Conservation (phyloP, 2,888 invertebrate genomes). For the Linhomoeus sp. region DNA sequence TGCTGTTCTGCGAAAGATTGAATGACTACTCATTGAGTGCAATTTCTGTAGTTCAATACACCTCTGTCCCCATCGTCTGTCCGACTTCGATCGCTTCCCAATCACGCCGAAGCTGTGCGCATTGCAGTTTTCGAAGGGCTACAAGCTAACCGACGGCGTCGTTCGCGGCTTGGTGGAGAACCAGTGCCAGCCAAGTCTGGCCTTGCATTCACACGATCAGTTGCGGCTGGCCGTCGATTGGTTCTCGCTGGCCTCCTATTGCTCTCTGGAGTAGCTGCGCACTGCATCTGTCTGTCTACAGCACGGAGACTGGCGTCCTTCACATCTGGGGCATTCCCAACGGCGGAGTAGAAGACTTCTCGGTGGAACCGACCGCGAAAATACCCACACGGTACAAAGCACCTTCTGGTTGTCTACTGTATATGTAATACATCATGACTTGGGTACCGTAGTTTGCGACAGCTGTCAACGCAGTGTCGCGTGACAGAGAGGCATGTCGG, state of each 20-base stretch:
- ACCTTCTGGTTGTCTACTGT: no score
- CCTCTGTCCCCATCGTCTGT: no score
- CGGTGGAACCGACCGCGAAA: not conserved
- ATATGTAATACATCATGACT: no score
- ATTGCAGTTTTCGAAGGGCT: slow-evolving; percentile 44
- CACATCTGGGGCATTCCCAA: slow-evolving; percentile 58
- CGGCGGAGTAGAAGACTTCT: slow-evolving; percentile 39
- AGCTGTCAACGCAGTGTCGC: no score
- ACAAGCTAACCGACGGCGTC: slow-evolving; percentile 55
- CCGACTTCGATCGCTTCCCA: not conserved
- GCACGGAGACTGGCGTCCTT: slow-evolving; percentile 67
- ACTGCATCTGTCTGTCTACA: slow-evolving; percentile 28
- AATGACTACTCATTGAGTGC: no score
- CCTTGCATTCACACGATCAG: slow-evolving; percentile 76
- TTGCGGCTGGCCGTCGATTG: slow-evolving; percentile 52
- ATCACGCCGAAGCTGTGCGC: not conserved
- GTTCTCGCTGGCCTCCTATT: no score
- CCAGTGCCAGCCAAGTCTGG: slow-evolving; percentile 57
- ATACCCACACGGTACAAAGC: not conserved
- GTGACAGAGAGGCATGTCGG: no score
- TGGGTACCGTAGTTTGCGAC: no score
- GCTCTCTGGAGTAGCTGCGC: not conserved
- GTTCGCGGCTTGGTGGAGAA: slow-evolving; percentile 73
- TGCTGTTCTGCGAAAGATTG: no score
- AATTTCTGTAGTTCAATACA: no score